Evolutionary conservation across 2,113 vertebrate genomes (phyloP).

Genomic region (Amblyopsis rosae): DNA sequence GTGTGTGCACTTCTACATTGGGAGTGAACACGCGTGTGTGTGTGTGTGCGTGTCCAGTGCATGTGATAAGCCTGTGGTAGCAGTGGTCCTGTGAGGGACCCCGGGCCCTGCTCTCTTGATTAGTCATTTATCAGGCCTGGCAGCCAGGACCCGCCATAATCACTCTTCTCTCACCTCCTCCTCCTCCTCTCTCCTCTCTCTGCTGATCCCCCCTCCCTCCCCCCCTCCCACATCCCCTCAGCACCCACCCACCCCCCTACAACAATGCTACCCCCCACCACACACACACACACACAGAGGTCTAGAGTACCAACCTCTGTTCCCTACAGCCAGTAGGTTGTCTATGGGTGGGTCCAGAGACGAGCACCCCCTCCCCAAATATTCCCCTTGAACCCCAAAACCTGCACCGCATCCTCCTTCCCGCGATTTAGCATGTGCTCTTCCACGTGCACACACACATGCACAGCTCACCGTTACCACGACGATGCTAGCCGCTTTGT

Average conservation of each 20-base stretch:
- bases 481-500: too few relatives aligned
- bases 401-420: too few relatives aligned
- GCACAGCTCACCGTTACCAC: background rate
- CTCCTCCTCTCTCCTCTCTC: conserved; percentile 42
- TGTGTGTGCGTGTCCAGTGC: conserved; percentile 47
- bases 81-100: conserved; percentile 72
- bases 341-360: background rate
- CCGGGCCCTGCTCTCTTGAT: conserved; percentile 75
- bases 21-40: background rate
- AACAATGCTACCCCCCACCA: conserved; percentile 66
- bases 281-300: conserved; percentile 53
- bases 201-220: conserved; percentile 80
- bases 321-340: conserved; percentile 26
- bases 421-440: too few relatives aligned
- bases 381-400: too few relatives aligned
- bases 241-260: conserved; percentile 55
- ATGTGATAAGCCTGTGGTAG: conserved; percentile 71
- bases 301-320: conserved; percentile 49
- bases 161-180: conserved; percentile 69
- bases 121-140: conserved; percentile 79
- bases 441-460: background rate
- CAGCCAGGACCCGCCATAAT: conserved; percentile 75
- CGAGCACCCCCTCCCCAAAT: too few relatives aligned
- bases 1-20: background rate
- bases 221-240: conserved; percentile 67